These are phyloP conservation scores for Prinia subflava DNA, from an alignment of 2,113 vertebrate species.

Conservation along the genomic window DNA sequence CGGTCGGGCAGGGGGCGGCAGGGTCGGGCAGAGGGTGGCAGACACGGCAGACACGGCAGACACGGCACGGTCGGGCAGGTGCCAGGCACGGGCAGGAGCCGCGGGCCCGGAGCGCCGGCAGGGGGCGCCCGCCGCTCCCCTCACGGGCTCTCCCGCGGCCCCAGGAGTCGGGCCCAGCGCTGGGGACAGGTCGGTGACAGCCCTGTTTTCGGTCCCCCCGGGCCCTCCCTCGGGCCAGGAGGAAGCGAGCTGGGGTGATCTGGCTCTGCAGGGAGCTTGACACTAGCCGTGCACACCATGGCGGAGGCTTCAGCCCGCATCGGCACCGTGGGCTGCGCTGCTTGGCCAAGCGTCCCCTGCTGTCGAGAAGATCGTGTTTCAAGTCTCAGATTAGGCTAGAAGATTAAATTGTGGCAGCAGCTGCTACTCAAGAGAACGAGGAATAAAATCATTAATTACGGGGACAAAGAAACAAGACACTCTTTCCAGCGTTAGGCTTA, in stretches of 20 bases:
- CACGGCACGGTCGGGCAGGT: too few species aligned
- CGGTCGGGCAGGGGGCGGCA: too few species aligned
- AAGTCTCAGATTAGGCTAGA: not conserved
- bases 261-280: not conserved
- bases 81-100: not conserved
- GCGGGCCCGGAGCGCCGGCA: not conserved
- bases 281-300: not conserved
- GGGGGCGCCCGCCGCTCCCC: not conserved
- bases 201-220: rapidly evolving
- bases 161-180: not conserved
- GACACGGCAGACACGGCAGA: too few species aligned
- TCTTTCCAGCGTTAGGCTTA: not conserved
- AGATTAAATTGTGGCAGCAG: conserved; percentile 29
- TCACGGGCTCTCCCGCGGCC: not conserved
- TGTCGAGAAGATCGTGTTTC: not conserved
- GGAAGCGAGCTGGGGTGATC: not conserved
- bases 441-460: conserved; percentile 32
- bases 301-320: not conserved
- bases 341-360: not conserved
- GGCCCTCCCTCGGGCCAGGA: not conserved
- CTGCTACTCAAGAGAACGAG: not conserved
- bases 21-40: too few species aligned
- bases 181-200: rapidly evolving
- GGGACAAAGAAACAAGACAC: not conserved
- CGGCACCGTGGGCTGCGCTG: not conserved